phyloP scores from a whole-genome alignment of 2,888 invertebrate species.

The Rotaria magnacalcarata region DNA sequence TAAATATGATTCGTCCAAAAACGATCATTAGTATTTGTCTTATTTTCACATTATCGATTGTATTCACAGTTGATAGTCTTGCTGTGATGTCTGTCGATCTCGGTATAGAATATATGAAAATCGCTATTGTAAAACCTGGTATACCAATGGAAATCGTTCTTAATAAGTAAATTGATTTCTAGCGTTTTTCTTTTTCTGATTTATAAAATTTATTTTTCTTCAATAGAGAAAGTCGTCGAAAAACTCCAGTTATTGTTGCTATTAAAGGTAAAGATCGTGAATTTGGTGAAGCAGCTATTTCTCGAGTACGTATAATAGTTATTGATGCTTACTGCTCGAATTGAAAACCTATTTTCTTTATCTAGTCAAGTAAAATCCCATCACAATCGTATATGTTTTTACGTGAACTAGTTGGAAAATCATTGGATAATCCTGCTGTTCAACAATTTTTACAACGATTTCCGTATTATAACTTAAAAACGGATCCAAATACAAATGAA shows the following conservation, averaged over 20 bases:
- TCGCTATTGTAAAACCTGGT: conserved; percentile 78
- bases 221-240: conserved; percentile 79
- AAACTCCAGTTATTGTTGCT: conserved; percentile 80
- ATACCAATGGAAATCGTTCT: conserved; percentile 60
- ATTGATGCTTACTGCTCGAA: too few species aligned
- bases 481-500: conserved; percentile 74
- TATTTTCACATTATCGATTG: background rate
- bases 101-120: conserved; percentile 95
- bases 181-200: too few species aligned
- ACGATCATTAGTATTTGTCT: background rate
- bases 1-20: background rate
- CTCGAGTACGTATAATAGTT: conserved; percentile 63
- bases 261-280: conserved; percentile 80
- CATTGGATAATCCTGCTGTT: conserved; percentile 82
- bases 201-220: background rate
- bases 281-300: conserved; percentile 87
- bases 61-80: conserved; percentile 60
- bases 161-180: too few species aligned
- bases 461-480: conserved; percentile 80
- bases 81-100: conserved; percentile 98
- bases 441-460: conserved; percentile 73
- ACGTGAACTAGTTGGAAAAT: conserved; percentile 83
- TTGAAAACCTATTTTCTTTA: background rate
- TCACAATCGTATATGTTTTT: conserved; percentile 80
- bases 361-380: conserved; percentile 68